Evolutionary conservation across 2,113 vertebrate genomes (phyloP), one percentile per base, ranked within the genome.

Genomic region (Empidonax alnorum): DNA sequence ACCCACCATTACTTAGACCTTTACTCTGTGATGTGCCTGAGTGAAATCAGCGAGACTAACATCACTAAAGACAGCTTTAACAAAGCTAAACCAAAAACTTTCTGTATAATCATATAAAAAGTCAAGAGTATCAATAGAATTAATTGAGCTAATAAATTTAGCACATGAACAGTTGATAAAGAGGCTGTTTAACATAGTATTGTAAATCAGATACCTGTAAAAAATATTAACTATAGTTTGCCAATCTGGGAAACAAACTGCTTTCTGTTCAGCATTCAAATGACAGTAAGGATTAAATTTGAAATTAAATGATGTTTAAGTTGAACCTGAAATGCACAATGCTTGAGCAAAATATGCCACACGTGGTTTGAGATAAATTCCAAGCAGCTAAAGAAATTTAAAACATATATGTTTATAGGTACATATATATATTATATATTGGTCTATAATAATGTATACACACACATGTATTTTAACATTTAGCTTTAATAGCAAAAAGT

Each of bases 401-500:
- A 92, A 61, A 41, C 12, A 42, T 76, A 71, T 9, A 67, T 35
- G 21, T 87, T 79, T 16, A n/a, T n/a, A 39, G 39, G 7, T 73
- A 80, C 80, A 74, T 85, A 83, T 80, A 53, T 82, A 53, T 69
- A 49, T 68, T 61, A 61, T 58, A 55, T 68, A 62, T 46, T 13
- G 47, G 78, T 94, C 92, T 91, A 94, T 96, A 93, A 96, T 89
- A 83, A 91, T 74, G 88, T 96, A 94, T 93, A 91, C 72, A 87
- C 91, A 95, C 77, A 47, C 35, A 42, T 63, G 53, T 87, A 67
- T 81, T 96, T 95, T 92, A 84, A 92, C 0, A 9, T 90, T 93
- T 90, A 93, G 61, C 86, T 97, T 96, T 92, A 89, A 97, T 56
- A 94, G 89, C 92, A 97, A 92, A 95, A 97, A 79, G 95, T 95